These are phyloP conservation scores for Diphyllodes magnificus DNA, from an alignment of 2,113 vertebrate genomes.

Conservation along the genomic window DNA sequence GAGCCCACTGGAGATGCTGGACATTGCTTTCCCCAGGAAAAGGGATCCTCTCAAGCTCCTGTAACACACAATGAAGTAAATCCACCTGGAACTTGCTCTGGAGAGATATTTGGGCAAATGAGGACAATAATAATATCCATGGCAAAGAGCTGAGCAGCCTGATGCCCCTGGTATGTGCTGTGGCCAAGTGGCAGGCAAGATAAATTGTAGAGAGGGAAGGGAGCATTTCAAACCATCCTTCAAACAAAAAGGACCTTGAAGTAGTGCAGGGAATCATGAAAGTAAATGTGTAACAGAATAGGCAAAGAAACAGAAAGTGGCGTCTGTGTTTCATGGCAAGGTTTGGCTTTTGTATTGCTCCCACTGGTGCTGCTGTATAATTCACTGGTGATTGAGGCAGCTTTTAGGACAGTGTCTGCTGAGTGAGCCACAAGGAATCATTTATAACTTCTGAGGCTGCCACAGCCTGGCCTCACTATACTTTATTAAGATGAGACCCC, in stretches of 20 bases:
- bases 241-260: neutral
- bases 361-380: neutral
- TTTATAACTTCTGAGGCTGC: neutral
- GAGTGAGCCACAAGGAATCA: neutral
- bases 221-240: neutral
- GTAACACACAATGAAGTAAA: neutral
- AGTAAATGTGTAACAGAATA: neutral
- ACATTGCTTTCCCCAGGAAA: neutral
- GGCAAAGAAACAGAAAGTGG: neutral
- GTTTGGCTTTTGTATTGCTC: neutral
- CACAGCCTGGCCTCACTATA: neutral
- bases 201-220: neutral
- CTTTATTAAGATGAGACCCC: neutral
- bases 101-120: neutral
- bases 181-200: neutral
- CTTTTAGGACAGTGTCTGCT: neutral
- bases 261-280: neutral
- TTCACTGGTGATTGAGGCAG: neutral
- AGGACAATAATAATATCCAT: neutral
- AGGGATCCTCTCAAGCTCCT: neutral
- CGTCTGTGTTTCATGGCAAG: neutral
- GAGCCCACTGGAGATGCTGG: neutral
- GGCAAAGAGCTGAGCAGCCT: neutral
- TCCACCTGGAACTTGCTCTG: neutral
- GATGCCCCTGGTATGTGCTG: neutral